Conservation (phyloP, 2,113 vertebrate genomes). For the Dicentrarchus labrax region DNA sequence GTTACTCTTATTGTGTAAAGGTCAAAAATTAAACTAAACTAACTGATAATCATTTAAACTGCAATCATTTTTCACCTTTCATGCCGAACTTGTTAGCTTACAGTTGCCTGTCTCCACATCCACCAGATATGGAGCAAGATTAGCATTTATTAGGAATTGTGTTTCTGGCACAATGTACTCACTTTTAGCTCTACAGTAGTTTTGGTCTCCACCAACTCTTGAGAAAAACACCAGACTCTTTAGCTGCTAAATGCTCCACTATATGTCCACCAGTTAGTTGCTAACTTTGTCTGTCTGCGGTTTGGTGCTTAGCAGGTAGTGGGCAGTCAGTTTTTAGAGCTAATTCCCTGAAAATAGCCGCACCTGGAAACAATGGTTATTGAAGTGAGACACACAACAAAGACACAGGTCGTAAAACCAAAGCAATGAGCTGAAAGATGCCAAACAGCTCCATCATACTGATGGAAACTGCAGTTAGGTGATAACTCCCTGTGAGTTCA, state of each 20-base stretch:
- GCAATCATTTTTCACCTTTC: not conserved
- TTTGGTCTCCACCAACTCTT: conserved; percentile 6
- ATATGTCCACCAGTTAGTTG: no score
- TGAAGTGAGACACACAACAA: not conserved
- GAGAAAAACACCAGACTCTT: no score
- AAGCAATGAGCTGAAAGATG: not conserved
- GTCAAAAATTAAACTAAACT: not conserved
- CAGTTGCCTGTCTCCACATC: no score
- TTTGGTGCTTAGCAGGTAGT: not conserved
- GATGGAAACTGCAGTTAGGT: not conserved
- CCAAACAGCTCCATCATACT: not conserved
- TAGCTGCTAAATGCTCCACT: not conserved
- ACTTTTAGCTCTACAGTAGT: not conserved
- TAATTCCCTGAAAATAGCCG: not conserved
- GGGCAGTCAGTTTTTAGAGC: no score
- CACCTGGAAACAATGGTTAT: not conserved
- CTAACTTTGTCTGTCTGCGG: not conserved
- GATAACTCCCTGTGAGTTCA: not conserved
- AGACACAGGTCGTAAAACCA: not conserved
- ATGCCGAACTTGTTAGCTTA: not conserved
- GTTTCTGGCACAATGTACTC: not conserved
- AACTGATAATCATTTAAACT: not conserved
- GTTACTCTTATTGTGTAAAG: not conserved
- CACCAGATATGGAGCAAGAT: not conserved
- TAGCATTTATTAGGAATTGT: not conserved